Evolutionary conservation across 2,888 invertebrate genomes (phyloP), one percentile per base, ranked within the genome.

Genomic region (Ypsolopha sequella): DNA sequence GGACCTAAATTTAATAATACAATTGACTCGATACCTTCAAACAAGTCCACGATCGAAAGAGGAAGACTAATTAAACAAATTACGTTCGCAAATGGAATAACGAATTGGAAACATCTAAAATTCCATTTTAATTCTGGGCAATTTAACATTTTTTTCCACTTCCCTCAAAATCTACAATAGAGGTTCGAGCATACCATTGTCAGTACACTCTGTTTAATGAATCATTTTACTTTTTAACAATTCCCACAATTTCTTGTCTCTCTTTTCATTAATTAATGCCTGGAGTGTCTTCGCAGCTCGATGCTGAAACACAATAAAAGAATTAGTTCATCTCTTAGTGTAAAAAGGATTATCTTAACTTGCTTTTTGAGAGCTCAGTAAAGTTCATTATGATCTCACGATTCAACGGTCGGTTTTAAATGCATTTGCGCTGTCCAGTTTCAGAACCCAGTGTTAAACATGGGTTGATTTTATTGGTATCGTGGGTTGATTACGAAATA

Each of bases 191-290:
- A 41, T n/a, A 41, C 41, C 34, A 14, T 33, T 39, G 36, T 47
- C 33, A n/a, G 13, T 14, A 52, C 53, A 51, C 43, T 56, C 51
- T 52, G 45, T 54, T 49, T 52, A 55, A 54, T 51, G 52, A 56
- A 55, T 54, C 54, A 52, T 52, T 58, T 51, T 53, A 55, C 55
- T 56, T 52, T 51, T 53, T 44, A 55, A 58, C 62, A 59, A 59
- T 57, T 53, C 52, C 52, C 52, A 56, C 58, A 57, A 60, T 64
- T 59, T 64, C 64, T 64, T 62, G 62, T 58, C 56, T 60, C 56
- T 58, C 60, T 65, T 53, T 68, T 72, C 68, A 74, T 72, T 76
- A 74, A 74, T 74, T 74, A 66, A 70, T 64, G 67, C 58, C 58
- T 58, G 57, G 57, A 58, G 54, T 48, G 47, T 51, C 53, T 33